Evolutionary conservation across 2,113 vertebrate species (phyloP).

Genomic region (Thomomys bottae): DNA sequence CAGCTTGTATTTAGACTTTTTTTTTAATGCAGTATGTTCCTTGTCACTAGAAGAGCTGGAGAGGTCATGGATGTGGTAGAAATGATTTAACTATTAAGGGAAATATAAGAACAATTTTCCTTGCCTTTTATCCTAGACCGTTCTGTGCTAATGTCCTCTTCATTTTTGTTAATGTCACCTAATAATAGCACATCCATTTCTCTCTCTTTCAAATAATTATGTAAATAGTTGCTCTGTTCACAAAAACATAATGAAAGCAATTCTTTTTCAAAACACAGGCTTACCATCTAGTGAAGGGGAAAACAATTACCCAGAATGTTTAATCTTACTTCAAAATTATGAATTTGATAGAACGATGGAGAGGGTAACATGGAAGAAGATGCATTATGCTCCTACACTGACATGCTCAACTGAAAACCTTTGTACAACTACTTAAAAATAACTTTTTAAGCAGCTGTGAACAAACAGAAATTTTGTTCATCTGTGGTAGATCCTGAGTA

Average conservation of each 20-base stretch:
- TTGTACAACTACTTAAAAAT: too few species aligned
- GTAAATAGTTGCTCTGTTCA: not conserved
- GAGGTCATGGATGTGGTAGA: not conserved
- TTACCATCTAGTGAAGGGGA: not conserved
- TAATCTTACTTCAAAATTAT: not conserved
- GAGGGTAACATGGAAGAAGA: too few species aligned
- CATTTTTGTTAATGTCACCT: not conserved
- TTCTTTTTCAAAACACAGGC: not conserved
- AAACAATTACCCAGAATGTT: not conserved
- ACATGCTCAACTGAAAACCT: too few species aligned
- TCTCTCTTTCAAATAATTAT: constrained; percentile 38
- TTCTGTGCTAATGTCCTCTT: too few species aligned
- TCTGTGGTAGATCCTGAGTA: not conserved
- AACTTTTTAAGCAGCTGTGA: too few species aligned
- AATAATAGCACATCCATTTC: not conserved
- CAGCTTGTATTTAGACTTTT: too few species aligned
- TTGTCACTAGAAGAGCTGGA: not conserved
- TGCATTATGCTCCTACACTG: too few species aligned
- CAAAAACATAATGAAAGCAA: not conserved
- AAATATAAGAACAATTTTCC: not conserved
- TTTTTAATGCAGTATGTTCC: not conserved
- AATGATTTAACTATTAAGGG: constrained; percentile 13
- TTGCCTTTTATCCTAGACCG: too few species aligned
- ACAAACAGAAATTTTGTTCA: not conserved
- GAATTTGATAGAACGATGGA: too few species aligned